Evolutionary conservation across 2,888 invertebrate genomes (phyloP).

Genomic region (Hydriomena furcata): DNA sequence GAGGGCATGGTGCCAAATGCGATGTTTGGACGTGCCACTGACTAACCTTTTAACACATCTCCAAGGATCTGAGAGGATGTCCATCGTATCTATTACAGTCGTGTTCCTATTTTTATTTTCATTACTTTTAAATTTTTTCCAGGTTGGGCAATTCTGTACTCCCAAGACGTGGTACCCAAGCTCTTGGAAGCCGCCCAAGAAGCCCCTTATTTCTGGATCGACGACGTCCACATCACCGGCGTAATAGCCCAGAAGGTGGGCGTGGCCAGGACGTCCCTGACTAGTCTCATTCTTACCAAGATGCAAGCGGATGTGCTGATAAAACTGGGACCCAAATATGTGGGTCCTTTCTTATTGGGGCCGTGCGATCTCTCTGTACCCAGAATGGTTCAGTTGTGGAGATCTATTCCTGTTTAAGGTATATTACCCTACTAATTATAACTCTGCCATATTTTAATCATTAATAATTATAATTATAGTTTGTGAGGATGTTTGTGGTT

Average conservation of each 20-base stretch:
- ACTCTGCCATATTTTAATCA: too few species aligned
- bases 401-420: slow-evolving; percentile 47
- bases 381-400: slow-evolving; percentile 79
- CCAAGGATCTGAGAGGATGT: too few species aligned
- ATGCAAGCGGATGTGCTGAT: slow-evolving; percentile 48
- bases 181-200: slow-evolving; percentile 84
- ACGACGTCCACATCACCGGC: slow-evolving; percentile 92
- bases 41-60: too few species aligned
- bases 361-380: slow-evolving; percentile 74
- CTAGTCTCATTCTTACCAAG: slow-evolving; percentile 62
- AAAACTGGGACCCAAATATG: slow-evolving; percentile 44
- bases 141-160: slow-evolving; percentile 86
- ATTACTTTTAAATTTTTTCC: slow-evolving; percentile 35
- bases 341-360: slow-evolving; percentile 79
- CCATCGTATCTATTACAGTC: too few species aligned
- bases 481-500: too few species aligned
- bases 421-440: not conserved
- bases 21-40: too few species aligned
- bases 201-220: slow-evolving; percentile 91
- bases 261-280: slow-evolving; percentile 80
- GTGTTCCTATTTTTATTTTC: too few species aligned
- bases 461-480: too few species aligned
- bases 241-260: slow-evolving; percentile 82
- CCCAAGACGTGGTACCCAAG: slow-evolving; percentile 83
- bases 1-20: too few species aligned